These are phyloP conservation scores for Oryzias javanicus DNA, from an alignment of 2,113 vertebrate species.

Conservation along the genomic window DNA sequence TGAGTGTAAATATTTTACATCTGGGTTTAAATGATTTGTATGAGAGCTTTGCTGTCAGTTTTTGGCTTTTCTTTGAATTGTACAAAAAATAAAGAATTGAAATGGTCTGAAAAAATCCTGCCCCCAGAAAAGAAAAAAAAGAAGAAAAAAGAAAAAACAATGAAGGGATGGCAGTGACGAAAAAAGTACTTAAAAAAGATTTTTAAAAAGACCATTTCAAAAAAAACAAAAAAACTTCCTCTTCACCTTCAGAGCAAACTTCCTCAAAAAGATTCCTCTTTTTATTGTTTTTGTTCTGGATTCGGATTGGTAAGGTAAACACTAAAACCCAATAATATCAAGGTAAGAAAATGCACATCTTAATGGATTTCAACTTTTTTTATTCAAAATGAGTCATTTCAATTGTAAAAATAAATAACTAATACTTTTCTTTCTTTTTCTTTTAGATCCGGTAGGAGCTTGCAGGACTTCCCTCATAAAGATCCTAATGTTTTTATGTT, in stretches of 20 bases:
- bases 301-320: conserved; percentile 36
- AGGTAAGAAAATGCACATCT: conserved; percentile 32
- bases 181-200: conserved; percentile 54
- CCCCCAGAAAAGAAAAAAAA: conserved; percentile 31
- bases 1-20: conserved; percentile 98
- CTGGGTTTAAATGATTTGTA: conserved; percentile 96
- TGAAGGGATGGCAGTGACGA: conserved; percentile 48
- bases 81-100: conserved; percentile 97
- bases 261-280: conserved; percentile 41
- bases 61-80: conserved; percentile 88
- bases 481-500: background rate
- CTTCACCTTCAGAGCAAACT: conserved; percentile 87
- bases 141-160: conserved; percentile 45
- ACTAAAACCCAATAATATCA: background rate
- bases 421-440: conserved; percentile 7
- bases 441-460: conserved; percentile 34
- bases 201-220: conserved; percentile 62
- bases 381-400: no score
- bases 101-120: conserved; percentile 89
- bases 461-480: background rate
- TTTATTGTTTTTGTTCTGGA: background rate
- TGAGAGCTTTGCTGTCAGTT: conserved; percentile 90
- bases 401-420: background rate
- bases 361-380: background rate
- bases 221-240: conserved; percentile 68